Base-by-base conservation (phyloP, 2,888 invertebrate genomes). In the Chalcosyrphus nemorum region DNA sequence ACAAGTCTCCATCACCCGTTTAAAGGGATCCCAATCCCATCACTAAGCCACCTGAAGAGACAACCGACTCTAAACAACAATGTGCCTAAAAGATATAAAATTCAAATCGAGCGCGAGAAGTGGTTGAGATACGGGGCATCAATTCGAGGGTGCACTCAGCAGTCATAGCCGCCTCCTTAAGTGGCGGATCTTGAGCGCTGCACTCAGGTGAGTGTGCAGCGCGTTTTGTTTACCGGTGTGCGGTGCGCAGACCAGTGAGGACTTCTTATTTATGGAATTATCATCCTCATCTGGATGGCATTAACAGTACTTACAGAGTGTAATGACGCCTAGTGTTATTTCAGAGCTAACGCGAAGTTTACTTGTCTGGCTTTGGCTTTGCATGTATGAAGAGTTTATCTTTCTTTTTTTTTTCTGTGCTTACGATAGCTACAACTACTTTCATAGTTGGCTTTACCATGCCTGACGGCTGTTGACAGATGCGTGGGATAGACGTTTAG, bases 201-300 rank as follows among this genome's bases (percentile, higher is more conserved):
- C 71, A 52, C n/a, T n/a, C n/a, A n/a, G n/a, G 68, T 66, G 76
- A 63, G 56, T 45, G 38, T 70, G 61, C 15, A 61, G 17, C 27
- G 52, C 70, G 57, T 50, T 72, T n/a, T 71, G 57, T 50, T 78
- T 45, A 63, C 52, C 57, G 66, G 47, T 70, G 70, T 56, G 35
- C 68, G 15, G 70, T 56, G 35, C 68, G 15, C 54, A 50, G 50
- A 63, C 38, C 43, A 54, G 78, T 75, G 84, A 80, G 74, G 80
- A 84, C 80, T 84, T 84, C 57, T 84, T 84, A 78, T 84, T 84
- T 84, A 84, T 84, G 84, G 84, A 80, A 84, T 84, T 84, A 84
- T 84, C 84, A 84, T 80, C 74, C 63, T 84, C 84, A 84, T 84
- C 84, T 84, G 74, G 84, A 84, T 84, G 84, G 84, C 74, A 84